These are phyloP conservation scores for Bombus pascuorum DNA, from an alignment of 1,140 invertebrate species.

Conservation along the genomic window DNA sequence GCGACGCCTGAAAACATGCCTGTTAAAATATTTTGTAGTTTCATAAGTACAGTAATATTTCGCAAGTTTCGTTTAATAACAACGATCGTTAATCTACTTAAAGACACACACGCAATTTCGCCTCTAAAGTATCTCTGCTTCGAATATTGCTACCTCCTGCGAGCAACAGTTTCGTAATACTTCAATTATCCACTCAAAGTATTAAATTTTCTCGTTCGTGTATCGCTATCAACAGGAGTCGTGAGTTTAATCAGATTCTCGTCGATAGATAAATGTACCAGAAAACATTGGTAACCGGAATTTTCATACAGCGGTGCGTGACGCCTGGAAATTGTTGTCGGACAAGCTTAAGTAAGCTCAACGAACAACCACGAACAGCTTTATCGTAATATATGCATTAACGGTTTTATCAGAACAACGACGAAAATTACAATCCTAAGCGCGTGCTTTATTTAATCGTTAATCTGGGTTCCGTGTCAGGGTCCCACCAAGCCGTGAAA, in stretches of 20 bases:
- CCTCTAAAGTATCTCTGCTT: neutral
- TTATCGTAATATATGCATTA: constrained; percentile 64
- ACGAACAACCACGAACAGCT: constrained; percentile 12
- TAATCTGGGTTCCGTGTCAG: constrained; percentile 25
- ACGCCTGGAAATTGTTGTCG: constrained; percentile 41
- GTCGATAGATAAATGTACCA: neutral
- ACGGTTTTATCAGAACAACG: constrained; percentile 48
- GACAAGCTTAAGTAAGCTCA: constrained; percentile 12
- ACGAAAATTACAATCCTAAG: constrained; percentile 43
- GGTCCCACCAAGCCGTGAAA: neutral
- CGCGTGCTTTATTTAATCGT: constrained; percentile 38
- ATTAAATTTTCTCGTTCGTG: neutral
- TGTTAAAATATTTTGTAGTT: no score
- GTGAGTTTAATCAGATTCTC: constrained; percentile 2
- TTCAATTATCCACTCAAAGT: neutral
- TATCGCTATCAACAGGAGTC: neutral
- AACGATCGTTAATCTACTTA: neutral
- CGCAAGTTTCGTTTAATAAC: neutral
- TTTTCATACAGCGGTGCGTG: constrained; percentile 39
- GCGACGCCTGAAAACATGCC: no score
- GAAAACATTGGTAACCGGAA: constrained; percentile 12
- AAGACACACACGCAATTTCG: neutral
- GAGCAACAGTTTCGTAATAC: neutral
- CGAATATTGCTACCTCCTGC: no score
- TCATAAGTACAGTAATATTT: no score